Base-by-base conservation (phyloP, 1,140 invertebrate species). In the Belonocnema kinseyi region DNA sequence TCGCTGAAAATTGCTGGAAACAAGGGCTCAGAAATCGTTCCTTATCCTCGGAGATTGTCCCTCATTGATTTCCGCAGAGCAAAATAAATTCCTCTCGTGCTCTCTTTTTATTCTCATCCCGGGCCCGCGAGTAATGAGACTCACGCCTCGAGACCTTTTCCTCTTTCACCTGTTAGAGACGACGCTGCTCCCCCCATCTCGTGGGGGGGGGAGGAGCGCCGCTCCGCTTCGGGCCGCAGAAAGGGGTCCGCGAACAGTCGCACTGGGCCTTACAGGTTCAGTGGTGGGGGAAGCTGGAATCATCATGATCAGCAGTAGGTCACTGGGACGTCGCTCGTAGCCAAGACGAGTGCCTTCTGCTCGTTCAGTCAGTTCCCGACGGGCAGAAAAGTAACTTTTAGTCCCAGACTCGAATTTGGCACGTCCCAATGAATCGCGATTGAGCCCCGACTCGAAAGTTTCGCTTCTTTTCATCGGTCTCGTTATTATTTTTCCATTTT, bases 281-380 rank as follows among this genome's bases (percentile, higher is more conserved):
- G 73, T 21, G 71, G 76, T 73, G 80, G 52, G 52, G 73, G 66
- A 52, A 71, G 79, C 79, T 79, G 76, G 78, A 72, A 77, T 74
- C 75, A 73, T 74, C 76, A 79, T 80, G 85, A 78, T 78, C 73
- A 78, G 50, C 77, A 91, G 90, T 91, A 91, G 90, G 90, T 91
- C 90, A 91, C 86, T 91, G 85, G 90, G 89, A 90, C 90, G 86
- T 82, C 86, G 86, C 78, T 82, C 77, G 80, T 72, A 81, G 89
- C 84, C 86, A 88, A 83, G 86, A 87, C 85, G 87, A 85, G 85
- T 86, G 88, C 83, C 85, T 86, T 83, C 86, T 84, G 84, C 78
- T 80, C 82, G 80, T 82, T 83, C 84, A 86, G 83, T 83, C 80
- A 82, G 80, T 85, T 80, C 80, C 71, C 82, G 80, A 77, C 84